Evolutionary conservation across 2,888 invertebrate species (phyloP).

Genomic region (Cantharis rustica): DNA sequence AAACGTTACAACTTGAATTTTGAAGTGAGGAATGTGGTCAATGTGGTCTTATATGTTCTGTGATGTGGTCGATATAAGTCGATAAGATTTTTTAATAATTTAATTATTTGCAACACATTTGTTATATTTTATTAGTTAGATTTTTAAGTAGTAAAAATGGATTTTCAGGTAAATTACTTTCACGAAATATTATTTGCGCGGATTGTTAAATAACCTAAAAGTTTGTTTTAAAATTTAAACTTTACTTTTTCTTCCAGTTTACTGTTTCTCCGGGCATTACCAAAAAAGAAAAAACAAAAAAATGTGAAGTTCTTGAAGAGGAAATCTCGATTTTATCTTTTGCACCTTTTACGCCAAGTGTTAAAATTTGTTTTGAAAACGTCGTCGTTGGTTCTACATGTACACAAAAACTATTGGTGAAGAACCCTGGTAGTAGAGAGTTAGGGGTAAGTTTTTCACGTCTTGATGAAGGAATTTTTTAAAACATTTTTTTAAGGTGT

Average conservation of each 20-base stretch:
- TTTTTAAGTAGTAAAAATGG: background rate
- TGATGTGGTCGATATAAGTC: too few species aligned
- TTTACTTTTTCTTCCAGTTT: slow-evolving; percentile 49
- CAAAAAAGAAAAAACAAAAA: slow-evolving; percentile 51
- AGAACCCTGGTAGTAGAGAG: slow-evolving; percentile 61
- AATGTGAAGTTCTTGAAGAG: slow-evolving; percentile 37
- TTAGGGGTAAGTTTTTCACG: slow-evolving; percentile 53
- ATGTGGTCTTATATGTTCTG: too few species aligned
- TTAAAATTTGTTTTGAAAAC: slow-evolving; percentile 71
- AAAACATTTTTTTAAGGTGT: slow-evolving; percentile 55
- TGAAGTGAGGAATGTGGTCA: background rate
- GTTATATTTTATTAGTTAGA: background rate
- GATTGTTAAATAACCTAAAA: background rate
- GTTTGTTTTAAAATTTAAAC: background rate
- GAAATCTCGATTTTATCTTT: slow-evolving; percentile 59
- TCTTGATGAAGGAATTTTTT: background rate
- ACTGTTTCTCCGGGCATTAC: slow-evolving; percentile 59
- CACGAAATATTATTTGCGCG: background rate
- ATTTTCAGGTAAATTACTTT: background rate
- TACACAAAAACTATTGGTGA: slow-evolving; percentile 61
- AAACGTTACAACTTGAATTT: background rate
- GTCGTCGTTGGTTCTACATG: slow-evolving; percentile 63
- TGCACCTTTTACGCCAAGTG: slow-evolving; percentile 69
- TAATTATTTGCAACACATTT: background rate
- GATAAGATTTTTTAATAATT: background rate